Evolutionary conservation across 1,140 invertebrate genomes (phyloP), one percentile per base, ranked within the genome.

Genomic region (Plodia interpunctella): DNA sequence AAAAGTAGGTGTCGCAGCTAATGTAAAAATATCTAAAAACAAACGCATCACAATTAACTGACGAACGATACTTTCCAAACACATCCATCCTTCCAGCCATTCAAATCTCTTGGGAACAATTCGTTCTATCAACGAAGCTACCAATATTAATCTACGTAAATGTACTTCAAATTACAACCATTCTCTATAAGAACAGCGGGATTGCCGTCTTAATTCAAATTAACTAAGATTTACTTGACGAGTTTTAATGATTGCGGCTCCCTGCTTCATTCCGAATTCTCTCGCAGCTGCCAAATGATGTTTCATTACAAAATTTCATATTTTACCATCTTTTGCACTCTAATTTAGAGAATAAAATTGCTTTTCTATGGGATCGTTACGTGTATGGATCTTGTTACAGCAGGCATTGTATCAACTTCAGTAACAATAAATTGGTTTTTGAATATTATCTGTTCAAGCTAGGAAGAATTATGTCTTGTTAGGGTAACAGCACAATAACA

Each of bases 131-230:
- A 35, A 35, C 55, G 61, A 62, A 62, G 19, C n/a, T 63, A 57
- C 54, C 38, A 21, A 51, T 63, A 63, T 59, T 63, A 63, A 63
- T 63, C 54, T 28, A 17, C 11, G 5, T 59, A 63, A n/a, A 59
- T 63, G 49, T 54, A 25, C 57, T 32, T 19, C 51, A 63, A 62
- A 63, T 63, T 59, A 59, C 55, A 28, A 49, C 10, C 25, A 25
- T 55, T 20, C 57, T 56, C 53, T 21, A 56, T 50, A 56, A 38
- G 49, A 25, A 59, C 57, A 55, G 52, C 19, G 44, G 50, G 59
- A 63, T 63, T 63, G 57, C 55, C 61, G 60, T 25, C 62, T 63
- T 59, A 59, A 56, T 63, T 63, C 54, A 63, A 59, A 63, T 63
- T 63, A 63, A 55, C 51, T 50, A 55, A 54, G 61, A 63, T 63